phyloP scores from a whole-genome alignment of 2,797 vertebrate species.

The Lutjanus campechanus region DNA sequence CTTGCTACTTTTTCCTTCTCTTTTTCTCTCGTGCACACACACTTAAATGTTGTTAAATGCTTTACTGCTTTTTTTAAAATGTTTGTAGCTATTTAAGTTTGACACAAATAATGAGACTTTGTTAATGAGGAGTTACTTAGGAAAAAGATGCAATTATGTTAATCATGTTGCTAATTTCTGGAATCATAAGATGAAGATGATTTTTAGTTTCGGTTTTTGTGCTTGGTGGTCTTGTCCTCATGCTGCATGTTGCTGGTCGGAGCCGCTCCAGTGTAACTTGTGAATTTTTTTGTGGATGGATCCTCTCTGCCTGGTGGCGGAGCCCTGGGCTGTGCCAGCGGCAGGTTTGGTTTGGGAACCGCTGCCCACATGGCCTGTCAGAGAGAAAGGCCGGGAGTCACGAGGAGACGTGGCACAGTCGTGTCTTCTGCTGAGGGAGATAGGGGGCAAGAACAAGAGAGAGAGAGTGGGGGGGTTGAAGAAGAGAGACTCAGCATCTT shows the following conservation, averaged over 20 bases:
- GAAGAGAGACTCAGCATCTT: conserved; percentile 48
- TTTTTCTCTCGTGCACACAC: conserved; percentile 6
- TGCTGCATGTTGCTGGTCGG: conserved; percentile 37
- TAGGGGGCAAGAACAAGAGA: conserved; percentile 4
- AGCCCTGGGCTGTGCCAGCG: conserved; percentile 70
- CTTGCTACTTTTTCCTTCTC: conserved; percentile 39
- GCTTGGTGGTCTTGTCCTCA: conserved; percentile 21
- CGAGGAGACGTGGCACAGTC: conserved; percentile 44
- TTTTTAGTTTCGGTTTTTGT: conserved; percentile 18
- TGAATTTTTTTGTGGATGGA: conserved; percentile 47
- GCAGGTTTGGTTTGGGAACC: conserved; percentile 58
- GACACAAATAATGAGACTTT: neutral
- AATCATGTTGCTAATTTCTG: neutral
- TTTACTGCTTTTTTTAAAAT: conserved; percentile 9
- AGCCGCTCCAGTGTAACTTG: conserved; percentile 46
- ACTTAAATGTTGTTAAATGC: conserved; percentile 12
- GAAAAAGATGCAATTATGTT: neutral
- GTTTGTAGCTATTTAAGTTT: conserved; percentile 7
- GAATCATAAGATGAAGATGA: neutral
- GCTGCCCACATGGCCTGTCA: conserved; percentile 67
- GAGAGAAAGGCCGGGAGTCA: conserved; percentile 45
- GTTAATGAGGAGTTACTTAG: neutral
- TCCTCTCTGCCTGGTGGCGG: conserved; percentile 59
- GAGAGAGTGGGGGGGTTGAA: conserved; percentile 7
- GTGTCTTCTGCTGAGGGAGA: conserved; percentile 33